phyloP scores from a whole-genome alignment of 2,113 vertebrate genomes.

The Sylvilagus bachmani region DNA sequence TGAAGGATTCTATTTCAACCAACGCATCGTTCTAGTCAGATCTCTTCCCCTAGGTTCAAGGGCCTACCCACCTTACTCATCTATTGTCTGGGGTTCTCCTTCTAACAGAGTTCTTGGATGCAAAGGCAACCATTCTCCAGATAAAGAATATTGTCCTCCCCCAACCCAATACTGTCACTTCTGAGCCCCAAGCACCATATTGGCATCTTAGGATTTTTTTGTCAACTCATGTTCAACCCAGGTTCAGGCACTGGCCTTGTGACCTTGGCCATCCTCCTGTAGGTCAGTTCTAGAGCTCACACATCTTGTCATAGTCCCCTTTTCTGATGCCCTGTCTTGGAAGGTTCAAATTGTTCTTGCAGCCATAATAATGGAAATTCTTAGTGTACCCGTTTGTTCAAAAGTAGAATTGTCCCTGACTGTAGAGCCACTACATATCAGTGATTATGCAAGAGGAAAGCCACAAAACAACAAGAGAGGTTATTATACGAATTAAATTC shows the following conservation, averaged over 20 bases:
- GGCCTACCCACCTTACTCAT: neutral
- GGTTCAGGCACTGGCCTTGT: neutral
- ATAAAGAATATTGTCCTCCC: neutral
- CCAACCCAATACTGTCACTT: neutral
- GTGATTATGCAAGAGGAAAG: neutral
- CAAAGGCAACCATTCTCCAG: too few relatives aligned
- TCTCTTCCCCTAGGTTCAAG: neutral
- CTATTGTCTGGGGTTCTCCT: neutral
- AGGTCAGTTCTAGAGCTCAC: neutral
- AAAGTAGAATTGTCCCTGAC: neutral
- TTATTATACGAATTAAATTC: slow-evolving; percentile 12
- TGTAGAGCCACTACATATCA: neutral
- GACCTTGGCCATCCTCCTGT: neutral
- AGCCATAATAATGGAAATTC: neutral
- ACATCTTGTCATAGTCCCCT: neutral
- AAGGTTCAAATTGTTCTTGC: neutral
- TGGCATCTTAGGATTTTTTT: neutral
- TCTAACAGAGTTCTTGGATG: neutral
- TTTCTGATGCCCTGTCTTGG: neutral
- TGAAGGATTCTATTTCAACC: neutral
- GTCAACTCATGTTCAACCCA: neutral
- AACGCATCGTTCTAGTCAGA: neutral
- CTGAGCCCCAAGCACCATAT: neutral
- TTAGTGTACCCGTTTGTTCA: neutral
- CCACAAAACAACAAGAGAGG: slow-evolving; percentile 30